Evolutionary conservation across 2,113 vertebrate genomes (phyloP).

Genomic region (Hemicordylus capensis): DNA sequence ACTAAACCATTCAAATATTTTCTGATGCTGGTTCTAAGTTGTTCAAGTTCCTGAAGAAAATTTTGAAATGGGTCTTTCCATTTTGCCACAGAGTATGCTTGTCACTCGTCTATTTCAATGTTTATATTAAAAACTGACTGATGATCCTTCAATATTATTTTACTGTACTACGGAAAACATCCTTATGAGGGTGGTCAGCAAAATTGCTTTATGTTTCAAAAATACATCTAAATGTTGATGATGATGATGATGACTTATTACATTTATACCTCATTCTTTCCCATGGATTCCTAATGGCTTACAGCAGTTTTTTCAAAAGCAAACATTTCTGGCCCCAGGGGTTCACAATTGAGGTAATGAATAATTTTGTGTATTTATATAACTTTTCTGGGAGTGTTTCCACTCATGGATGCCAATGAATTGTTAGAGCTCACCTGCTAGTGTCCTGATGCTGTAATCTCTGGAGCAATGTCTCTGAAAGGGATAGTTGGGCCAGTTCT

Average conservation of each 20-base stretch:
- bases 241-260: not conserved
- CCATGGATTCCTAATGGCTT: too few species aligned
- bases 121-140: too few species aligned
- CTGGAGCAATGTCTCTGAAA: constrained; percentile 84
- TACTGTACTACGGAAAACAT: not conserved
- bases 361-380: not conserved
- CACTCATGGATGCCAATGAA: not conserved
- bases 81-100: too few species aligned
- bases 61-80: too few species aligned
- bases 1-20: not conserved
- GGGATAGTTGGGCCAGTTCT: constrained; percentile 73
- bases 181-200: not conserved
- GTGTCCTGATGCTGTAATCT: constrained; percentile 87
- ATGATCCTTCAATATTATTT: not conserved
- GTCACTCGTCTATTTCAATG: too few species aligned
- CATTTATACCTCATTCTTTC: too few species aligned
- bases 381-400: not conserved
- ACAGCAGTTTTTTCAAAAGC: too few species aligned
- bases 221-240: not conserved
- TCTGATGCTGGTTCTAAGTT: too few species aligned
- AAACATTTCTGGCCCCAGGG: not conserved
- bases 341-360: not conserved
- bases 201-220: not conserved
- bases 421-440: constrained; percentile 77
- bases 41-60: too few species aligned